Percentiles rank a stretch among this genome's conserved stretches.
phyloP scores from a whole-genome alignment of 2,888 invertebrate genomes.

The Heteromyza rotundicornis region DNA sequence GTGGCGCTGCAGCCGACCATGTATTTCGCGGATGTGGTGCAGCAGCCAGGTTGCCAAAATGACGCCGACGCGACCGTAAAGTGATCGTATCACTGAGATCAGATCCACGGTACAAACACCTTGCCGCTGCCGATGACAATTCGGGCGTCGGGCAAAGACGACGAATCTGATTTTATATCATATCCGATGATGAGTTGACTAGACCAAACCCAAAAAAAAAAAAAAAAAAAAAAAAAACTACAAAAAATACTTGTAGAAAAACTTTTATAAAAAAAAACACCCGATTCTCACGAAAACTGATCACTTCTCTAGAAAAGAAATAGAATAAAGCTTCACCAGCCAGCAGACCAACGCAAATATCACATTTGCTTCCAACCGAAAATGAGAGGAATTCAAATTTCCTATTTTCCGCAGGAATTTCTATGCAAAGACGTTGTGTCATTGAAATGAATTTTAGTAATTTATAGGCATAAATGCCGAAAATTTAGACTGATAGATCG shows the following conservation, averaged over 20 bases:
- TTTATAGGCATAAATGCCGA: not conserved
- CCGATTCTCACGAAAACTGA: constrained; percentile 43
- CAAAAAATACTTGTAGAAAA: not conserved
- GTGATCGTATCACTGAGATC: constrained; percentile 28
- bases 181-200: constrained; percentile 50
- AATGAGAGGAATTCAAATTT: not conserved
- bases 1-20: not conserved
- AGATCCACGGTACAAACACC: constrained; percentile 22
- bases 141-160: constrained; percentile 1
- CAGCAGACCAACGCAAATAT: constrained; percentile 7
- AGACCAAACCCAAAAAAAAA: constrained; percentile 39
- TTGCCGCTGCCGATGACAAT: constrained; percentile 20
- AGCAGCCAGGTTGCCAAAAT: constrained; percentile 8
- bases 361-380: not conserved
- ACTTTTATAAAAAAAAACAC: constrained; percentile 16
- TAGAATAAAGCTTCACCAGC: not conserved
- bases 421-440: constrained; percentile 34
- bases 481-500: not conserved
- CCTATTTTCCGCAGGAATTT: not conserved
- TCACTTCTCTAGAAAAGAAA: constrained; percentile 31
- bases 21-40: not conserved
- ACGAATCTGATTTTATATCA: constrained; percentile 31
- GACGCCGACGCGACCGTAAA: constrained; percentile 30
- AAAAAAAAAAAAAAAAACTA: not conserved
- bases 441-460: constrained; percentile 43